Evolutionary conservation across 2,797 vertebrate genomes (phyloP).

Genomic region (Tokudaia tokunoshimensis): DNA sequence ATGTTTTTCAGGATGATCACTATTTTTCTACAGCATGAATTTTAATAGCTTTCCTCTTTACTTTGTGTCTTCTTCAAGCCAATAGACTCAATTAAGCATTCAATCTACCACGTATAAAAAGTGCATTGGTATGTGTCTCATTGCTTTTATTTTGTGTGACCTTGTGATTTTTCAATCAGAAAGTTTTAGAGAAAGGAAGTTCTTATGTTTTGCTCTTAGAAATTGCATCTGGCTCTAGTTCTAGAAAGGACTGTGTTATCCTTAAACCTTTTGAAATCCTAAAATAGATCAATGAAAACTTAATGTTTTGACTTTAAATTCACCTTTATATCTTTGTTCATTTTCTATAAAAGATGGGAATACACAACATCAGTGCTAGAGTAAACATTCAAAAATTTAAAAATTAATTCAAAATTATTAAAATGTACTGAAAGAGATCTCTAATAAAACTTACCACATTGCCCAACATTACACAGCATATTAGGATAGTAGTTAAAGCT

Average conservation of each 20-base stretch:
- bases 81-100: conserved; percentile 11
- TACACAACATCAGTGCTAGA: neutral
- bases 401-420: neutral
- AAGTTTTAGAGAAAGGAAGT: neutral
- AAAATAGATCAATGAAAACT: neutral
- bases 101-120: neutral
- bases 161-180: neutral
- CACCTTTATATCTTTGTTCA: neutral
- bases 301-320: neutral
- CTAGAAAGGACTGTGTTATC: neutral
- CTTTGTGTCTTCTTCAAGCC: neutral
- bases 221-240: neutral
- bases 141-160: neutral
- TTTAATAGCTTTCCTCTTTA: conserved; percentile 44
- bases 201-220: conserved; percentile 12
- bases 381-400: neutral
- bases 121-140: neutral
- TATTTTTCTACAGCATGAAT: neutral
- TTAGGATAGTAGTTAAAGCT: neutral
- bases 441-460: neutral
- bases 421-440: neutral
- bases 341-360: neutral
- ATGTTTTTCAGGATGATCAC: neutral
- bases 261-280: neutral
- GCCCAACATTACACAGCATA: neutral